Base-by-base conservation (phyloP, 2,888 invertebrate genomes). In the Dascillus cervinus region DNA sequence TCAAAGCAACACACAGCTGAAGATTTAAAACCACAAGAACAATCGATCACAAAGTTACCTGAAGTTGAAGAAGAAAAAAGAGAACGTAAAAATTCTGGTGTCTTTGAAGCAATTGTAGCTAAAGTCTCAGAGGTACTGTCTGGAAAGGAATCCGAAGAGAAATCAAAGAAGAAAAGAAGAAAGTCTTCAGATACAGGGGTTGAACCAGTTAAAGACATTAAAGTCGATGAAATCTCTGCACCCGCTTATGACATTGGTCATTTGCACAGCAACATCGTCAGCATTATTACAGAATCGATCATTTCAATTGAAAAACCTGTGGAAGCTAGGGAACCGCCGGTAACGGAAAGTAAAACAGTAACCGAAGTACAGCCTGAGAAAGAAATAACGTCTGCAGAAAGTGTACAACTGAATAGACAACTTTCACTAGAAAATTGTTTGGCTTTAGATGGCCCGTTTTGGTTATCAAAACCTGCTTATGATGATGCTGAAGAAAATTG, bases 401-500 rank as follows among this genome's bases (percentile, higher is more conserved):
- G 31, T 46, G 50, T 42, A 41, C 47, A 21, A 50, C 45, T 17
- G 5, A 8, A 4, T 17, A 4, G 5, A 6, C 17, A 17, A 17
- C 5, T 8, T 6, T 8, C 17, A 17, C 5, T 46, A 15, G 41
- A 42, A 15, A 20, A 47, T 13, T 62, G 61, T 41, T 50, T 70
- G 4, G 49, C 53, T 1, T 37, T 59, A 2, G 68, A 81, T 40
- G 60, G 65, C 39, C 64, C 72, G 4, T 77, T 77, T 51, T 80
- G 79, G 79, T 55, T 67, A 3, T 69, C 74, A 29, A 79, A 76
- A 58, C 64, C 68, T 47, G 45, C 70, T 11, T 81, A 79, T 51
- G 73, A 78, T 47, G 76, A 80, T 47, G 79, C 77, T 19, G 82
- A 83, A 65, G 71, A 72, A 46, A 64, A 69, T 43, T 74, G 74